A percentile compares a stretch with the other conserved stretches of the same genome.
Evolutionary conservation across 2,797 vertebrate genomes (phyloP).

Genomic region (Eutrigla gurnardus): DNA sequence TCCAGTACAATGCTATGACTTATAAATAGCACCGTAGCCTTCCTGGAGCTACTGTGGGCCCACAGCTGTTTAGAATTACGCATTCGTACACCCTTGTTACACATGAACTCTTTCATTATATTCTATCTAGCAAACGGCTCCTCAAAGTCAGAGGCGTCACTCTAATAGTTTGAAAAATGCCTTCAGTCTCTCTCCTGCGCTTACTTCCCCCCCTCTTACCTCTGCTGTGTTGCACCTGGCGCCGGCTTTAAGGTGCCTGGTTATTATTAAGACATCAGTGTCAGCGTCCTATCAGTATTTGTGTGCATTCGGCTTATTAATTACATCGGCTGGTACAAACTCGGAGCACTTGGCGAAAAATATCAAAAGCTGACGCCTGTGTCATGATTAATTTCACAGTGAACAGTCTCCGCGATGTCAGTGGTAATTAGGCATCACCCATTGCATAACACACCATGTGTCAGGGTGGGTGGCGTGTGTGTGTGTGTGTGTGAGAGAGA

Average conservation of each 20-base stretch:
- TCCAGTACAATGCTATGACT: slow-evolving; percentile 67
- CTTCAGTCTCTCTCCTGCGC: slow-evolving; percentile 12
- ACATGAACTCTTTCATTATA: slow-evolving; percentile 50
- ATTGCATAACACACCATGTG: slow-evolving; percentile 88
- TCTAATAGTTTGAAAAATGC: slow-evolving; percentile 28
- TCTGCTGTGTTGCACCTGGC: slow-evolving; percentile 36
- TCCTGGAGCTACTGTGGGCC: slow-evolving; percentile 48
- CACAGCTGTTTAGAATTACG: slow-evolving; percentile 57
- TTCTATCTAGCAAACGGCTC: slow-evolving; percentile 9
- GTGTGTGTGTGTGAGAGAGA: slow-evolving; percentile 12
- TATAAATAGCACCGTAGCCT: slow-evolving; percentile 71
- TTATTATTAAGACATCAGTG: slow-evolving; percentile 76
- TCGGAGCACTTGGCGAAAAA: slow-evolving; percentile 76
- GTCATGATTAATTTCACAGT: slow-evolving; percentile 88
- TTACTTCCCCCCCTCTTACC: slow-evolving; percentile 28
- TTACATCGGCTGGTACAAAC: slow-evolving; percentile 78
- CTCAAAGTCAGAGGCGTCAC: slow-evolving; percentile 32
- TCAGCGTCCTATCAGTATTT: slow-evolving; percentile 72
- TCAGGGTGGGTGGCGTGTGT: slow-evolving; percentile 80
- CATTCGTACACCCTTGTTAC: slow-evolving; percentile 35
- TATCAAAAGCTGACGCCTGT: slow-evolving; percentile 83
- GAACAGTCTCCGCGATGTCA: slow-evolving; percentile 87
- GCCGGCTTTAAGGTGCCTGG: slow-evolving; percentile 34
- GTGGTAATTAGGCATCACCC: slow-evolving; percentile 88
- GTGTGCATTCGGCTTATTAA: slow-evolving; percentile 79